phyloP scores from a whole-genome alignment of 2,113 vertebrate species.

The Alethe castanea region DNA sequence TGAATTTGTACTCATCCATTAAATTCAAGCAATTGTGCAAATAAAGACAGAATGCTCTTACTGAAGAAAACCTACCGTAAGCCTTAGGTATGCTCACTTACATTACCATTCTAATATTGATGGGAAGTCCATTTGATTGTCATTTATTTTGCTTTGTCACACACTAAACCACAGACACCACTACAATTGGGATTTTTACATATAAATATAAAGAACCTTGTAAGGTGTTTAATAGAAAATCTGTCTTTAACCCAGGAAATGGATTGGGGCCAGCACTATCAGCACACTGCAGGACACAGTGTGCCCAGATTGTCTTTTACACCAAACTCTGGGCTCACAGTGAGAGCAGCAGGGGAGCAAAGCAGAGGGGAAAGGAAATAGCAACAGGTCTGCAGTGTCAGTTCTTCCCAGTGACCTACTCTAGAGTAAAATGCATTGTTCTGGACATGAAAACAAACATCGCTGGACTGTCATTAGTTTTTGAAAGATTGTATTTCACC shows the following conservation, averaged over 20 bases:
- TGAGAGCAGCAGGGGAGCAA: background rate
- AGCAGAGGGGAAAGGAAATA: background rate
- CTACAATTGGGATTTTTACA: background rate
- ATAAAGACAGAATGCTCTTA: background rate
- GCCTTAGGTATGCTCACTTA: accelerated
- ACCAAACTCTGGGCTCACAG: background rate
- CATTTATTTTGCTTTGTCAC: background rate
- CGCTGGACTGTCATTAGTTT: accelerated
- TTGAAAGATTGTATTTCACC: background rate
- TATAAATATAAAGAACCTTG: background rate
- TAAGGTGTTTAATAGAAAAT: background rate
- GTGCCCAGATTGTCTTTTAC: background rate
- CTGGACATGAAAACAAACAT: background rate
- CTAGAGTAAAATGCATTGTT: background rate
- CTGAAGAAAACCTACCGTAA: background rate
- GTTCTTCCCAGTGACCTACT: background rate
- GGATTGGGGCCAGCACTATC: accelerated
- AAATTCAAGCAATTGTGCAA: background rate
- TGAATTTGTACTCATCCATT: background rate
- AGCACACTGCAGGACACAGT: accelerated
- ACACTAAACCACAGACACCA: background rate
- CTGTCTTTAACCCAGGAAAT: background rate
- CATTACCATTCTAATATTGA: accelerated
- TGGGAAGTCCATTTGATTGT: background rate
- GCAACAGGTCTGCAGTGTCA: background rate